Base-by-base conservation (phyloP, 2,888 invertebrate species). In the Druceiella hillmani region DNA sequence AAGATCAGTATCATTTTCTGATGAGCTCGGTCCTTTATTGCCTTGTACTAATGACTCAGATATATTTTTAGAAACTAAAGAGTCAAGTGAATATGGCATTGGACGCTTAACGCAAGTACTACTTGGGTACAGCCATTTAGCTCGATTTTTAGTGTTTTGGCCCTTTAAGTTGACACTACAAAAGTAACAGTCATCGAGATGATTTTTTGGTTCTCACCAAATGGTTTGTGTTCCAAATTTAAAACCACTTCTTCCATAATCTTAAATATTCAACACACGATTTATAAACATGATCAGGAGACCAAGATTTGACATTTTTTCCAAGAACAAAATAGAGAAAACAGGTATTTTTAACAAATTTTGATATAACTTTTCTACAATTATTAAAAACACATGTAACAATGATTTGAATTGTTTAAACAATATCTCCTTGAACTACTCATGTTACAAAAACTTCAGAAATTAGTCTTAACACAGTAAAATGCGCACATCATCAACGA, bases 241-340 rank as follows among this genome's bases (percentile, higher is more conserved):
- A 9, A 36, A 16, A 16, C 16, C 33, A 37, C 17, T 30, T 37
- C 34, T 37, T 25, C 20, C 26, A 33, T 22, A 36, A 36, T 33
- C 37, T 28, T 29, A 41, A 41, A 41, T 33, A 36, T 37, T 41
- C 36, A 27, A 30, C 31, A 38, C 37, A 41, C 30, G 30, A 38
- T 33, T 41, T 35, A 20, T 15, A 36, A 17, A 36, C 36, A 29
- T 3, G 17, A 20, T 29, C 27, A 13, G 36, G 33, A 32, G 36
- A 37, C 37, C 34, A 40, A 33, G 34, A 31, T 29, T 36, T 36
- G 6, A 33, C 36, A 35, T 30, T 32, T 39, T 33, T 39, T 14
- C 33, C 30, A 20, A 41, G 26, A 16, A 33, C 26, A 34, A 38
- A 38, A 25, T 41, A 41, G 17, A 15, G 11, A 34, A 38, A 33